Evolutionary conservation across 2,888 invertebrate genomes (phyloP).

Genomic region (Cosmopolites sordidus): DNA sequence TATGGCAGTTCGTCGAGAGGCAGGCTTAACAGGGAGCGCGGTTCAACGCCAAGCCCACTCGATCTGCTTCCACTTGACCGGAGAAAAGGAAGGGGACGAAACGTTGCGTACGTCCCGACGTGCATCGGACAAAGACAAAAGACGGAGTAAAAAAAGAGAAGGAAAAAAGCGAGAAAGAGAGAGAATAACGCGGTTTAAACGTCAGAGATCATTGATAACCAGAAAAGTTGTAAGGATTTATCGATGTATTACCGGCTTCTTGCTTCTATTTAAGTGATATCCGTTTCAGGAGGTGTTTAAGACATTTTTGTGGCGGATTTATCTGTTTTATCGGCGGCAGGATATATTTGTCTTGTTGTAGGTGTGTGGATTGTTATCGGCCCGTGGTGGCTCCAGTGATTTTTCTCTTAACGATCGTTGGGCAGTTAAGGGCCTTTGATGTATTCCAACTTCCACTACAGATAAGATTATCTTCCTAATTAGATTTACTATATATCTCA

Average conservation of each 20-base stretch:
- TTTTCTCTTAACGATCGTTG: no score
- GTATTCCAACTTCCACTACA: no score
- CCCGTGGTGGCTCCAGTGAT: no score
- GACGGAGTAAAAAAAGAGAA: slow-evolving; percentile 12
- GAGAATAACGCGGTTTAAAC: background rate
- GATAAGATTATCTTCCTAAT: no score
- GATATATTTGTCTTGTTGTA: background rate
- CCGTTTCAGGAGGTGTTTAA: slow-evolving; percentile 34
- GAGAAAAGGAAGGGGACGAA: no score
- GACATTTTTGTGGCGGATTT: background rate
- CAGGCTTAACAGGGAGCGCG: no score
- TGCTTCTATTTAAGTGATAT: slow-evolving; percentile 35
- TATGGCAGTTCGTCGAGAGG: slow-evolving; percentile 47
- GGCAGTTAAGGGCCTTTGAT: no score
- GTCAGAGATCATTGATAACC: slow-evolving; percentile 38
- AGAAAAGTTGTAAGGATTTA: slow-evolving; percentile 36
- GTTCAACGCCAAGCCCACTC: slow-evolving; percentile 23
- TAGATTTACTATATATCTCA: no score
- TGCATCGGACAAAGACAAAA: slow-evolving; percentile 23
- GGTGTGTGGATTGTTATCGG: background rate
- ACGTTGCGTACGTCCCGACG: background rate
- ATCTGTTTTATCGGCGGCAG: background rate
- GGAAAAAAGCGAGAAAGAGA: slow-evolving; percentile 30
- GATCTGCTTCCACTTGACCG: no score
- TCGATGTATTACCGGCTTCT: slow-evolving; percentile 37